Percentiles rank a stretch among this genome's conserved stretches.
Conservation (phyloP, 2,888 invertebrate genomes). For the Pandemis heparana region DNA sequence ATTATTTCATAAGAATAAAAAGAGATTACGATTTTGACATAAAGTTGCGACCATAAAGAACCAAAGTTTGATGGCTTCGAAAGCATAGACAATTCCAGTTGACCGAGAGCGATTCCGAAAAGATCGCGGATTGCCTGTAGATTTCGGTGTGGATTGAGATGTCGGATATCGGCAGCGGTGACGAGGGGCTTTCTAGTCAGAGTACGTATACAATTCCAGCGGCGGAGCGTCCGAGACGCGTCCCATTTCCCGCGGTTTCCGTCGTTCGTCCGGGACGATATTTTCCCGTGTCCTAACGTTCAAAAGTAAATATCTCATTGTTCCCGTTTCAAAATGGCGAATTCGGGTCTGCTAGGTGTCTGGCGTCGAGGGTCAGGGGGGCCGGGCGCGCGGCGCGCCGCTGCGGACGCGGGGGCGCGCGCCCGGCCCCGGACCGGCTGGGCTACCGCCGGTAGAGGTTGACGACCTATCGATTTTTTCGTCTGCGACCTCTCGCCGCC, state of each 20-base stretch:
- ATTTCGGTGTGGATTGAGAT: slow-evolving; percentile 87
- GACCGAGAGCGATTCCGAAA: slow-evolving; percentile 72
- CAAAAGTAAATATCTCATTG: slow-evolving; percentile 84
- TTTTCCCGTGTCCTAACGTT: slow-evolving; percentile 67
- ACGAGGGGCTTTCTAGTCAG: slow-evolving; percentile 92
- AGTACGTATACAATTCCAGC: slow-evolving; percentile 87
- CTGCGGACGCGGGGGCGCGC: slow-evolving; percentile 52
- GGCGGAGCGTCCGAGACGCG: slow-evolving; percentile 57
- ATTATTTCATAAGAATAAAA: not conserved
- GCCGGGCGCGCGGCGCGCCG: slow-evolving; percentile 56
- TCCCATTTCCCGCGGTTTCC: slow-evolving; percentile 61
- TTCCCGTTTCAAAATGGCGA: slow-evolving; percentile 86
- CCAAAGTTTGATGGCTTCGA: slow-evolving; percentile 74
- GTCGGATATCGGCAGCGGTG: slow-evolving; percentile 93
- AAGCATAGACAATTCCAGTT: slow-evolving; percentile 76
- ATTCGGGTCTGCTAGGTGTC: slow-evolving; percentile 65
- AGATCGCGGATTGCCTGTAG: slow-evolving; percentile 82
- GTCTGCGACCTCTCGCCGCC: slow-evolving; percentile 81
- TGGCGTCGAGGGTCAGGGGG: slow-evolving; percentile 51
- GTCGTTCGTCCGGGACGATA: slow-evolving; percentile 61
- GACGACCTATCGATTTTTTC: slow-evolving; percentile 86
- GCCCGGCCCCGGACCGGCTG: slow-evolving; percentile 70
- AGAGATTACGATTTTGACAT: slow-evolving; percentile 20
- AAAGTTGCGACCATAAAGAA: slow-evolving; percentile 53
- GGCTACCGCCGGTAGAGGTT: slow-evolving; percentile 77